A percentile compares a stretch with the other conserved stretches of the same genome.
phyloP scores from a whole-genome alignment of 2,113 vertebrate species.

The Blennius ocellaris region DNA sequence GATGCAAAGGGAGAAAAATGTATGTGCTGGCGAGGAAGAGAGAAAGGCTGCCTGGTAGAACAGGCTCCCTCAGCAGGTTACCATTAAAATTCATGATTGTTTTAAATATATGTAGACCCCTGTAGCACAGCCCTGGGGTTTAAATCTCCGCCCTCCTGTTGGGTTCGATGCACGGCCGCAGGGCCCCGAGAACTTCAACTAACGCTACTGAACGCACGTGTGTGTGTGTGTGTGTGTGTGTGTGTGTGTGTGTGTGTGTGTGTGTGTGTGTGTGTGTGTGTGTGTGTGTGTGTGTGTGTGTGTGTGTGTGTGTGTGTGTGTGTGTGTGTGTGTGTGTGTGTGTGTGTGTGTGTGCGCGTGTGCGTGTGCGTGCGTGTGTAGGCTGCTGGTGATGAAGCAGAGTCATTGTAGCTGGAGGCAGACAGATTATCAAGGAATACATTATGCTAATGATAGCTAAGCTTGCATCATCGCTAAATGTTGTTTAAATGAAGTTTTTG shows the following conservation, averaged over 20 bases:
- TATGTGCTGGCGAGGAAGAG: background rate
- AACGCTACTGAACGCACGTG: slow-evolving; percentile 13
- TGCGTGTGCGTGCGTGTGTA: background rate
- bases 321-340: background rate
- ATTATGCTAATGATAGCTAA: slow-evolving; percentile 53
- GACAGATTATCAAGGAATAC: slow-evolving; percentile 65
- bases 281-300: too few relatives aligned
- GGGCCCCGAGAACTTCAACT: slow-evolving; percentile 57
- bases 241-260: background rate
- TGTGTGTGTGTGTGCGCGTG: background rate
- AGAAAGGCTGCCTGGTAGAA: slow-evolving; percentile 43
- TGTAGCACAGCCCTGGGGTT: slow-evolving; percentile 63
- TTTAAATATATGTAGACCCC: slow-evolving; percentile 80
- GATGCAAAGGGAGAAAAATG: slow-evolving; percentile 3
- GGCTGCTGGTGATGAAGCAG: slow-evolving; percentile 30
- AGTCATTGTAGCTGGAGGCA: slow-evolving; percentile 37
- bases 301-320: background rate
- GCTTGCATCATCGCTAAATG: slow-evolving; percentile 57
- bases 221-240: background rate
- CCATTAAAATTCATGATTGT: slow-evolving; percentile 81
- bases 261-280: background rate
- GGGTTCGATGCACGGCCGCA: slow-evolving; percentile 48
- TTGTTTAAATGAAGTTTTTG: slow-evolving; percentile 53
- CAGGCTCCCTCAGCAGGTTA: slow-evolving; percentile 48
- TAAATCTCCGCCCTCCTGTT: slow-evolving; percentile 53